A percentile compares a stretch with the other conserved stretches of the same genome.
Evolutionary conservation across 2,113 vertebrate species (phyloP).

Genomic region (Lethenteron camtschaticum): DNA sequence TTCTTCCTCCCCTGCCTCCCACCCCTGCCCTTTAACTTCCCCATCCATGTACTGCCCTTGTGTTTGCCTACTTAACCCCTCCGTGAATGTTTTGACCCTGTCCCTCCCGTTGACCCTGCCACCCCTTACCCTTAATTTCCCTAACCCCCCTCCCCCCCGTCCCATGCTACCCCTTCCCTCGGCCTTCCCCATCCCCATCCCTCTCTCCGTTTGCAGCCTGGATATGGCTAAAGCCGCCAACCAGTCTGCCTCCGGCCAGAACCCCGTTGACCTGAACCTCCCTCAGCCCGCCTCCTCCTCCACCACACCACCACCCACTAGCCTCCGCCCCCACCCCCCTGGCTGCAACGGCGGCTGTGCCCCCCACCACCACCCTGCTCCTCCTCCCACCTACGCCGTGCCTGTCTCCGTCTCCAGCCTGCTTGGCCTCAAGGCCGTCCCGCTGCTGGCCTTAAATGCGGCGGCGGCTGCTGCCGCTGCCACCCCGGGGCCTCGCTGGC

Average conservation of each 20-base stretch:
- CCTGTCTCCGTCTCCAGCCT: slow-evolving; percentile 46
- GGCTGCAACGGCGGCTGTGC: slow-evolving; percentile 33
- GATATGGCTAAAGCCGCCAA: slow-evolving; percentile 93
- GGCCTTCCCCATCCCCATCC: slow-evolving; percentile 27
- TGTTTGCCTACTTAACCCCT: slow-evolving; percentile 20
- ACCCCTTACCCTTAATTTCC: too few relatives aligned
- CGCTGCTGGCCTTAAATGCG: slow-evolving; percentile 53
- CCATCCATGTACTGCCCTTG: slow-evolving; percentile 19
- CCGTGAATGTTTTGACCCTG: slow-evolving; percentile 20
- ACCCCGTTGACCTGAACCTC: slow-evolving; percentile 66
- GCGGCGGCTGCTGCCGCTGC: slow-evolving; percentile 33
- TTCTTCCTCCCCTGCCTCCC: slow-evolving; percentile 40
- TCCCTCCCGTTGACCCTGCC: slow-evolving; percentile 10
- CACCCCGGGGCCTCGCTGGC: slow-evolving; percentile 13
- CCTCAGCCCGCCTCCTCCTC: slow-evolving; percentile 26
- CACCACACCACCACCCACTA: slow-evolving; percentile 38
- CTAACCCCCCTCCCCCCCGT: slow-evolving; percentile 11
- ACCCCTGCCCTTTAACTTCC: slow-evolving; percentile 22
- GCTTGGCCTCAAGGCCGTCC: slow-evolving; percentile 79
- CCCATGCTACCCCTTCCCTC: slow-evolving; percentile 19
- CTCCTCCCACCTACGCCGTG: slow-evolving; percentile 55
- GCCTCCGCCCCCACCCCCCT: slow-evolving; percentile 45
- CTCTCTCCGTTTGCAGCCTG: slow-evolving; percentile 52
- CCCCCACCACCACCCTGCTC: slow-evolving; percentile 51
- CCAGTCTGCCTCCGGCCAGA: slow-evolving; percentile 54